Base-by-base conservation (phyloP, 2,113 vertebrate genomes). In the Tringa solitaria region DNA sequence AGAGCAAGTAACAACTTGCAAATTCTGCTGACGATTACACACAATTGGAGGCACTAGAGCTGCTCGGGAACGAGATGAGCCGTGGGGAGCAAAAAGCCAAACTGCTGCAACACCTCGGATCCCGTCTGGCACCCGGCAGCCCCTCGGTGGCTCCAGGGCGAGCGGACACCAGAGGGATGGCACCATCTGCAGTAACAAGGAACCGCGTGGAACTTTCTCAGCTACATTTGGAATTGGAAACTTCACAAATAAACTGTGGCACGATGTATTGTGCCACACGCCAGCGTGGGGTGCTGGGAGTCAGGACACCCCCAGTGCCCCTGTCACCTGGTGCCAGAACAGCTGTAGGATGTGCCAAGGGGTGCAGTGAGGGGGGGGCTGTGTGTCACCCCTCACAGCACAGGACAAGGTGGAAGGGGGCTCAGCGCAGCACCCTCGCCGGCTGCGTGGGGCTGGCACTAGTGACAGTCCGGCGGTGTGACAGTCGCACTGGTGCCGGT, bases 381-480 rank as follows among this genome's bases (percentile, higher is more conserved):
- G 2, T 16, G 33, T 18, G 3, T 12, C 12, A 33, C 28, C 33
- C 27, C 5, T 30, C 51, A 10, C 14, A 10, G 43, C 35, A 4
- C 35, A 6, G 39, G 51, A 50, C 4, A 2, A 28, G 83, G 41
- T 11, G 63, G 8, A 6, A 8, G 63, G 53, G 78, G 33, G 6
- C 13, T 26, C 28, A 2, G 33, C 2, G 1, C 4, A 20, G 35
- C 26, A 54, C 53, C 28, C 64, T 20, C 3, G 3, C 39, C 0
- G 7, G n/a, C 60, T 28, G 18, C 30, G 0, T 8, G 7, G 60
- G 61, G 35, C 61, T 30, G 35, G 54, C 6, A 8, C 23, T 14
- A 23, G 45, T 7, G 35, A 32, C 18, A 27, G 70, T 6, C 32
- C 0, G 10, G n/a, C 4, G 4, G 27, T 65, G 84, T 23, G 39